Evolutionary conservation across 2,113 vertebrate genomes (phyloP), one percentile per base, ranked within the genome.

Genomic region (Thunnus maccoyii): DNA sequence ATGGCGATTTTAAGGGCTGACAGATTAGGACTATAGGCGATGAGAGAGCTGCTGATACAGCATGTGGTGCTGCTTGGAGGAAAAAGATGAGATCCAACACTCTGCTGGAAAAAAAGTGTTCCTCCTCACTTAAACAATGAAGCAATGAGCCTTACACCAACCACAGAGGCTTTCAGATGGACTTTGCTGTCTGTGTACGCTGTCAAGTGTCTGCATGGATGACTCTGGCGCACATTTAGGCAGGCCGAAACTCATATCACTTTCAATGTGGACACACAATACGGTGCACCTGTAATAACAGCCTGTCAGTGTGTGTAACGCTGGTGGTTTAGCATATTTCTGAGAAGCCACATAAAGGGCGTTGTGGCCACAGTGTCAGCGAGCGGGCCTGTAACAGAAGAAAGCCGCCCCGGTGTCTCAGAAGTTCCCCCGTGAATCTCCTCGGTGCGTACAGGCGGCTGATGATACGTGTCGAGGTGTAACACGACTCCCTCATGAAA

Each of bases 401-500:
- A 81, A 83, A 82, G 85, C 67, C 16, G 36, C 47, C 68, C 68
- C 54, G 15, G 68, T 18, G 48, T 80, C 84, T 83, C 64, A 80
- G 72, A 83, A 88, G 83, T 69, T 9, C 8, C 85, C 66, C 62
- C 4, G 57, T 57, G 71, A 84, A 80, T 82, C 76, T 79, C 70
- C 81, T 54, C 12, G 32, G 76, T 71, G 83, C 82, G 79, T 72
- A 54, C 81, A 76, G 48, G 82, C 72, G 25, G 69, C 82, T 76
- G 87, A 89, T 76, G 86, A 92, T 85, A 80, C 83, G 65, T 87
- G 87, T 90, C 63, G 78, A 92, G 91, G 88, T 93, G 93, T 91
- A 93, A 95, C 80, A 16, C 1, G 88, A 94, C n/a, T 72, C 93
- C 76, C 62, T 72, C 85, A 80, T 89, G 85, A 90, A 92, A 92